Evolutionary conservation across 2,113 vertebrate genomes (phyloP).

Genomic region (Rhinoptilus africanus): DNA sequence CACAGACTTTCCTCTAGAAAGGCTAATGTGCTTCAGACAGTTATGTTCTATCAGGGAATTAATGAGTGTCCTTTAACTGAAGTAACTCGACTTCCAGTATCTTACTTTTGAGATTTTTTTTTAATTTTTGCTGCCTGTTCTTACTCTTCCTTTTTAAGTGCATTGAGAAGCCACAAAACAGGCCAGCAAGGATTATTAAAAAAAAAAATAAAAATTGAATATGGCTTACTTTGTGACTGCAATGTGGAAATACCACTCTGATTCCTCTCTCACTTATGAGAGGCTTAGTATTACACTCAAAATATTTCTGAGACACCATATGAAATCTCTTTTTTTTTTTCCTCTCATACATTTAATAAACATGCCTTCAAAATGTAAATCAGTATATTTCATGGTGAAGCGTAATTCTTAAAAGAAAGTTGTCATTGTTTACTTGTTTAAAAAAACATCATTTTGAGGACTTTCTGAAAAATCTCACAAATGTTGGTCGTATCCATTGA

Average conservation of each 20-base stretch:
- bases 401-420: not conserved
- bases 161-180: not conserved
- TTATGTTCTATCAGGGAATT: not conserved
- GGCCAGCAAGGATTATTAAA: not conserved
- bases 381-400: not conserved
- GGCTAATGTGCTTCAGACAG: not conserved
- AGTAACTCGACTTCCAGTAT: not conserved
- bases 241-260: not conserved
- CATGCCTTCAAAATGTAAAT: not conserved
- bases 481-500: not conserved
- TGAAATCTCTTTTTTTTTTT: not conserved
- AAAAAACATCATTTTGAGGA: not conserved
- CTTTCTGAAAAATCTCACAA: not conserved
- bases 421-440: not conserved
- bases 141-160: not conserved
- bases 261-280: not conserved
- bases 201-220: not conserved
- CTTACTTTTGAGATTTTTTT: not conserved
- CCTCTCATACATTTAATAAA: not conserved
- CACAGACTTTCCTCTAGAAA: not conserved
- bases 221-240: not conserved
- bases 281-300: not conserved
- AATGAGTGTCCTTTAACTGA: not conserved
- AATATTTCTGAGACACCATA: not conserved
- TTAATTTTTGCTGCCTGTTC: not conserved